Evolutionary conservation across 2,797 vertebrate genomes (phyloP).

Genomic region (Premnoplex brunnescens): DNA sequence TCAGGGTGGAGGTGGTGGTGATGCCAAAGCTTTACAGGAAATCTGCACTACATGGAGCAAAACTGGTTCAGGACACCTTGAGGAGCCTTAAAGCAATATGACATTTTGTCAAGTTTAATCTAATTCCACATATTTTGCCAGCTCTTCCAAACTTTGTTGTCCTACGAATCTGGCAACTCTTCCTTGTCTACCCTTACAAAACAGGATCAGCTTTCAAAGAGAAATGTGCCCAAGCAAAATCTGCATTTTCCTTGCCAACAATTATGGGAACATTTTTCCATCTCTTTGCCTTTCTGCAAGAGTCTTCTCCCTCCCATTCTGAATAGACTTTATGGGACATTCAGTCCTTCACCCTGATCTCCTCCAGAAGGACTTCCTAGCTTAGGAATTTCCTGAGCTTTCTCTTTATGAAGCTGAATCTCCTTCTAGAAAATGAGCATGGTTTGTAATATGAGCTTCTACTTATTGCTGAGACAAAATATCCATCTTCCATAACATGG

Average conservation of each 20-base stretch:
- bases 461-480: neutral
- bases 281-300: slow-evolving; percentile 33
- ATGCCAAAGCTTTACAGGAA: slow-evolving; percentile 32
- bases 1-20: neutral
- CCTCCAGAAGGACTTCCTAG: neutral
- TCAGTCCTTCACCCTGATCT: neutral
- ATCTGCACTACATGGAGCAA: neutral
- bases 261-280: slow-evolving; percentile 49
- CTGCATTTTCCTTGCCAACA: slow-evolving; percentile 44
- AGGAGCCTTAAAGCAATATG: slow-evolving; percentile 53
- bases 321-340: neutral
- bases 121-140: slow-evolving; percentile 63
- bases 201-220: slow-evolving; percentile 63
- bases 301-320: neutral
- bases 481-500: neutral
- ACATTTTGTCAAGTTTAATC: slow-evolving; percentile 67
- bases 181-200: slow-evolving; percentile 54
- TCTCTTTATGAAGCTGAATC: neutral
- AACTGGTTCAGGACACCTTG: slow-evolving; percentile 43
- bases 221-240: slow-evolving; percentile 55
- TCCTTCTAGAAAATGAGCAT: neutral
- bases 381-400: neutral
- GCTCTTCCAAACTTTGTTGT: slow-evolving; percentile 50
- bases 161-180: slow-evolving; percentile 48
- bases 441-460: neutral